Evolutionary conservation across 1,140 invertebrate genomes (phyloP), one percentile per base, ranked within the genome.

Genomic region (Geopemphigus sp.): DNA sequence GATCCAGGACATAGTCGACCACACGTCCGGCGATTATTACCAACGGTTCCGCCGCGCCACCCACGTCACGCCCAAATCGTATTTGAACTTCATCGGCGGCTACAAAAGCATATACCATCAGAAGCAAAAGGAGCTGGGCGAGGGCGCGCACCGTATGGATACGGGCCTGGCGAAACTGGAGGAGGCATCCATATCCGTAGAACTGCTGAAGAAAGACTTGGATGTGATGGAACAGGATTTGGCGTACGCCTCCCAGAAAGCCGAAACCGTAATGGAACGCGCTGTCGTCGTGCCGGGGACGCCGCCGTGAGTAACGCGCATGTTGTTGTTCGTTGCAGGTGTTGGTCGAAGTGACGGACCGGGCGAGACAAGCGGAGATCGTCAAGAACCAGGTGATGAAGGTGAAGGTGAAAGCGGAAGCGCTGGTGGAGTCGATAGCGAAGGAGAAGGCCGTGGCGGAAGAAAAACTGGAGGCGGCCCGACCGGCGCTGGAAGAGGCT

Each of bases 41-140:
- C 94, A 96, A 87, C 90, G 89, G 83, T 97, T 95, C 84, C 90
- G 96, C 39, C 88, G 96, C 82, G 93, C 95, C 1, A 96, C 95
- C 70, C 96, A 98, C 86, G 97, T 98, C 8, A 98, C 97, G 24
- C 96, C 96, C 12, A 98, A 98, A 86, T 98, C 96, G 0, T 98
- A 98, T 86, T 86, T 98, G 19, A 97, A 96, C 83, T 98, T 98
- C 85, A 94, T 98, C 80, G 92, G 92, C 72, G 95, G 95, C 29
- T 98, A 98, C 85, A 98, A 98, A 87, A 93, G 91, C 73, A 94
- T 98, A 82, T 98, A 98, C 85, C 89, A 91, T 81, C 89, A 92
- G 85, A 96, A 97, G 87, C 91, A 92, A 84, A 90, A 92, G 84
- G 95, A 97, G 86, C 88, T 98, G 57, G 93, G 92, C 5, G 94